Evolutionary conservation across 1,140 invertebrate species (phyloP), one percentile per base, ranked within the genome.

Genomic region (Pseudoatta argentina): DNA sequence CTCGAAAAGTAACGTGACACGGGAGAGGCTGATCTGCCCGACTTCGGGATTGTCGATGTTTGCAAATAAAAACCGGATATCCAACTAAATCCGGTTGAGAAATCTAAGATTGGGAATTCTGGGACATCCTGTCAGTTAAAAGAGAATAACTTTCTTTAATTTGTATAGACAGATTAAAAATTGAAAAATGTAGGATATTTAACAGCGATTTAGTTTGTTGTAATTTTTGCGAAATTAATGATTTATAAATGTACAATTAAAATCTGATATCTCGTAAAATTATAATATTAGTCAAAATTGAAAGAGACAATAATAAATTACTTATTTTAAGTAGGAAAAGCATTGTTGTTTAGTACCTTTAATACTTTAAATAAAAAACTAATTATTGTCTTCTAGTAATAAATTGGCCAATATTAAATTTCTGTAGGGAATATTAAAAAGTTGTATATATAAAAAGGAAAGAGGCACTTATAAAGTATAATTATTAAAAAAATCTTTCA

Each of bases 1-100:
- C 66, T 76, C 69, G 75, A 48, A 69, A 66, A 14, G 21, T 3
- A 34, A 71, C 34, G 75, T 16, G 57, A 77, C 57, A 3, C n/a
- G 55, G 63, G 81, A 88, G 82, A 73, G 59, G 34, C 53, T 21
- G 34, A 77, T 55, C 66, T 12, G 24, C 66, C 16, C 30, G n/a
- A 64, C 59, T 51, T 48, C 21, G 21, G 6, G 18, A 64, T 51
- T 66, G 24, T 78, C 59, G 24, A 66, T 66, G 12, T 3, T 14
- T 48, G 64, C 10, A 14, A 79, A 69, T 81, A 71, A 69, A 69
- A 69, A 69, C 21, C 64, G n/a, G 21, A 30, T 53, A 27, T 73
- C 67, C 34, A 66, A 5, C 4, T 51, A 18, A 16, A 69, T 39
- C 44, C 30, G 27, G 12, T 57, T 71, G 67, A 21, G 21, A 24